phyloP scores from a whole-genome alignment of 37 sponge, comb jelly and placozoan species.

The Cliona cf. orientalis region DNA sequence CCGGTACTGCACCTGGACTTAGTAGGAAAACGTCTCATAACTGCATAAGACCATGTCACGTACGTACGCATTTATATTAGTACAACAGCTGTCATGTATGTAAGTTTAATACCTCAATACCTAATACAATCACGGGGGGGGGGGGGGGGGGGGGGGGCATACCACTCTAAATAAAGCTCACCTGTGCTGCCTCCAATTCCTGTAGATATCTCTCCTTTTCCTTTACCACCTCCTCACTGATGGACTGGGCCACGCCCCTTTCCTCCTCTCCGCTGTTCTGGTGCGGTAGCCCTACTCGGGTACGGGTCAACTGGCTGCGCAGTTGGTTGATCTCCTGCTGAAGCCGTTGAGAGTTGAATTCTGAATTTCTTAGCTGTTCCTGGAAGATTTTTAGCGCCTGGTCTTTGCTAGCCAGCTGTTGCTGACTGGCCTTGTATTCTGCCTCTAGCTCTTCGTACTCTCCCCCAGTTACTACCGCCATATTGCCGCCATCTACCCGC shows the following conservation, averaged over 20 bases:
- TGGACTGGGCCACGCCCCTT: not conserved
- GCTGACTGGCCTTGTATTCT: conserved; percentile 23
- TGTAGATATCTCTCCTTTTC: conserved; percentile 41
- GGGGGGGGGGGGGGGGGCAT: too few relatives aligned
- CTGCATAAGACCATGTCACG: too few relatives aligned
- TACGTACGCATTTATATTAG: too few relatives aligned
- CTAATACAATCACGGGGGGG: too few relatives aligned
- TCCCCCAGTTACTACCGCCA: too few relatives aligned
- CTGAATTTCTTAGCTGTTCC: conserved; percentile 25
- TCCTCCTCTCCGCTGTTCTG: not conserved
- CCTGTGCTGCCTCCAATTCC: conserved; percentile 50
- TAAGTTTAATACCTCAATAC: too few relatives aligned
- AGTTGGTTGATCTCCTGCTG: conserved; percentile 38
- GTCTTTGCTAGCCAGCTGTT: conserved; percentile 60
- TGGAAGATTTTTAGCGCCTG: conserved; percentile 53
- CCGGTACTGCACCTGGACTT: too few relatives aligned
- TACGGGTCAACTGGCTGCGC: conserved; percentile 44
- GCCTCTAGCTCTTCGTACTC: conserved; percentile 21
- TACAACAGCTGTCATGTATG: too few relatives aligned
- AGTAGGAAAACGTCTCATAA: too few relatives aligned
- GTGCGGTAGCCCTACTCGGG: not conserved
- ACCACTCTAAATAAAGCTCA: too few relatives aligned
- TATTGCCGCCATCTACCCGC: too few relatives aligned
- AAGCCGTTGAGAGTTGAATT: not conserved
- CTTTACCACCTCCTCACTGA: conserved; percentile 10